Evolutionary conservation across 1,140 invertebrate genomes (phyloP).

Genomic region (Aphis gossypii): DNA sequence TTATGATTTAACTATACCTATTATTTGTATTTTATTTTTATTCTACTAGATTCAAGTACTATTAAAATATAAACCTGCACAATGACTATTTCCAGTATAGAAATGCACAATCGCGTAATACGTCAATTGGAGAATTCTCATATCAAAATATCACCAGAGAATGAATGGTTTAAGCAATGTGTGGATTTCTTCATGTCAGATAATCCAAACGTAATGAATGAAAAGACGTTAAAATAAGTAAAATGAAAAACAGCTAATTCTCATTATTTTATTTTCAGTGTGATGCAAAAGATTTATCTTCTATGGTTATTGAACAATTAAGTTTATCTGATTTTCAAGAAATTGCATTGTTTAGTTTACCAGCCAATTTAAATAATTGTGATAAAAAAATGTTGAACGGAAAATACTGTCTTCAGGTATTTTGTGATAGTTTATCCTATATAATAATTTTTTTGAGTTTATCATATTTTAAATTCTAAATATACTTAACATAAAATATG

Average conservation of each 20-base stretch:
- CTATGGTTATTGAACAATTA: slow-evolving; percentile 70
- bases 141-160: slow-evolving; percentile 58
- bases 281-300: slow-evolving; percentile 57
- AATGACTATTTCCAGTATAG: slow-evolving; percentile 23
- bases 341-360: slow-evolving; percentile 68
- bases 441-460: neutral
- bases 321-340: slow-evolving; percentile 71
- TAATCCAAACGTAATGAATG: slow-evolving; percentile 59
- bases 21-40: neutral
- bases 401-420: slow-evolving; percentile 71
- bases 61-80: neutral
- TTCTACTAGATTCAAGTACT: neutral
- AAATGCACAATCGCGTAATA: slow-evolving; percentile 30
- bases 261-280: slow-evolving; percentile 38
- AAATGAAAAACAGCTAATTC: neutral
- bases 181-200: slow-evolving; percentile 63
- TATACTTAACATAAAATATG: neutral
- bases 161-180: slow-evolving; percentile 64
- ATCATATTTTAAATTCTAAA: neutral
- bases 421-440: slow-evolving; percentile 29
- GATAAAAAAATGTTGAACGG: slow-evolving; percentile 66
- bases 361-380: slow-evolving; percentile 65
- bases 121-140: slow-evolving; percentile 57
- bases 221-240: neutral
- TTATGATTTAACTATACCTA: neutral